Percentiles rank a stretch among this genome's conserved stretches.
phyloP scores from a whole-genome alignment of 1,140 invertebrate genomes.

The Polypedilum pembai region DNA sequence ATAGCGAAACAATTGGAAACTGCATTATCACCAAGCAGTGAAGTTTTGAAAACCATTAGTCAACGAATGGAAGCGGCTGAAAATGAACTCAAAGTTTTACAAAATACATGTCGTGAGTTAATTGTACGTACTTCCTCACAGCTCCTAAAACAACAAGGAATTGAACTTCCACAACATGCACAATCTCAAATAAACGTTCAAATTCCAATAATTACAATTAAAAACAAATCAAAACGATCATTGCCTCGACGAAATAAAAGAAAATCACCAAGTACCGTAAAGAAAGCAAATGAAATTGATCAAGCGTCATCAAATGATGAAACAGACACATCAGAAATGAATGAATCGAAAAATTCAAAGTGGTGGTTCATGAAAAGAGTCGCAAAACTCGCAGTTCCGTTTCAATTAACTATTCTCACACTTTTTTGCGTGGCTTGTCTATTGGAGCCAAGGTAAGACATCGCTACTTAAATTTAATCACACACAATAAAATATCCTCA shows the following conservation, averaged over 20 bases:
- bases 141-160: constrained; percentile 39
- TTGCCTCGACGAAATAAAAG: constrained; percentile 33
- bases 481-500: background rate
- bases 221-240: constrained; percentile 34
- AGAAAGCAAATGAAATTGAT: constrained; percentile 32
- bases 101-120: constrained; percentile 67
- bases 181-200: constrained; percentile 21
- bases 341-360: constrained; percentile 39
- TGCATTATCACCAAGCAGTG: constrained; percentile 56
- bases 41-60: constrained; percentile 52
- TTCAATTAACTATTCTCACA: constrained; percentile 73
- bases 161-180: background rate
- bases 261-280: constrained; percentile 31
- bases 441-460: constrained; percentile 55
- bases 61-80: constrained; percentile 71
- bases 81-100: constrained; percentile 64
- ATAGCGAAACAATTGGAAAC: constrained; percentile 59
- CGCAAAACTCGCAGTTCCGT: constrained; percentile 64
- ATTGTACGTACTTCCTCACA: constrained; percentile 58
- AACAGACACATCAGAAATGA: constrained; percentile 38
- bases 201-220: constrained; percentile 24
- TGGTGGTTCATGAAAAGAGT: constrained; percentile 50
- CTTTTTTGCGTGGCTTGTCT: constrained; percentile 73
- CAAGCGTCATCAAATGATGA: constrained; percentile 21
- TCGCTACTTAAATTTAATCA: background rate